These are phyloP conservation scores for Menidia menidia DNA, from an alignment of 2,797 vertebrate species.

Conservation along the genomic window DNA sequence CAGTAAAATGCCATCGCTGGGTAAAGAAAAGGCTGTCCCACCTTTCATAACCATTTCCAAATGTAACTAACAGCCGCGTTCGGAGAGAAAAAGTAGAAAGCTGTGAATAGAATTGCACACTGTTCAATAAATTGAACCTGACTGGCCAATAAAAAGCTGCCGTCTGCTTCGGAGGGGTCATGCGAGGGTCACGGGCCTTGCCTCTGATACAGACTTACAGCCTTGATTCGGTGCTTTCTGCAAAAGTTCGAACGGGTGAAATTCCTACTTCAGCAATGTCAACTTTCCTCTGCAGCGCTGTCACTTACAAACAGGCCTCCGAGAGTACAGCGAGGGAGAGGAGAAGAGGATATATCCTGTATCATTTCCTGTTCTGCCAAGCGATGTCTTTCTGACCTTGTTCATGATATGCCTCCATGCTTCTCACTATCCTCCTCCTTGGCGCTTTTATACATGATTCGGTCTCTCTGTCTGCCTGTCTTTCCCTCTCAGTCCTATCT, in stretches of 20 bases:
- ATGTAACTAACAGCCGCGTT: slow-evolving; percentile 41
- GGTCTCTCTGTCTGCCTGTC: slow-evolving; percentile 55
- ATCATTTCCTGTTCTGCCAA: slow-evolving; percentile 82
- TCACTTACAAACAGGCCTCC: slow-evolving; percentile 67
- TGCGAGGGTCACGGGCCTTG: slow-evolving; percentile 66
- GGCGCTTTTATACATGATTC: slow-evolving; percentile 55
- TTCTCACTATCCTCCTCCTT: slow-evolving; percentile 70
- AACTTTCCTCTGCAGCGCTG: slow-evolving; percentile 75
- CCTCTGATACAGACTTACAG: slow-evolving; percentile 72
- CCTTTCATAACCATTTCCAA: slow-evolving; percentile 40
- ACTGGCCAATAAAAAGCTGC: slow-evolving; percentile 74
- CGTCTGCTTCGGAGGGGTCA: slow-evolving; percentile 61
- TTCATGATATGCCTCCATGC: slow-evolving; percentile 71
- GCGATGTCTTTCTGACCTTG: slow-evolving; percentile 81
- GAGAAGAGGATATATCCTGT: slow-evolving; percentile 75
- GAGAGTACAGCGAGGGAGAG: slow-evolving; percentile 50
- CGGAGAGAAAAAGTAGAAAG: slow-evolving; percentile 32
- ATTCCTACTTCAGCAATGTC: slow-evolving; percentile 82
- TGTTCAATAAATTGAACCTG: slow-evolving; percentile 76
- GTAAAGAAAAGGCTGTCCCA: slow-evolving; percentile 11
- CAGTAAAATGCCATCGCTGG: slow-evolving; percentile 1
- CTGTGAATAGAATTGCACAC: slow-evolving; percentile 61
- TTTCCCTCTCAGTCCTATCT: slow-evolving; percentile 29
- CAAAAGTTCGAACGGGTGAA: slow-evolving; percentile 79
- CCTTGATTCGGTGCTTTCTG: slow-evolving; percentile 74